Base-by-base conservation (phyloP, 2,113 vertebrate genomes). In the Montifringilla adamsi region DNA sequence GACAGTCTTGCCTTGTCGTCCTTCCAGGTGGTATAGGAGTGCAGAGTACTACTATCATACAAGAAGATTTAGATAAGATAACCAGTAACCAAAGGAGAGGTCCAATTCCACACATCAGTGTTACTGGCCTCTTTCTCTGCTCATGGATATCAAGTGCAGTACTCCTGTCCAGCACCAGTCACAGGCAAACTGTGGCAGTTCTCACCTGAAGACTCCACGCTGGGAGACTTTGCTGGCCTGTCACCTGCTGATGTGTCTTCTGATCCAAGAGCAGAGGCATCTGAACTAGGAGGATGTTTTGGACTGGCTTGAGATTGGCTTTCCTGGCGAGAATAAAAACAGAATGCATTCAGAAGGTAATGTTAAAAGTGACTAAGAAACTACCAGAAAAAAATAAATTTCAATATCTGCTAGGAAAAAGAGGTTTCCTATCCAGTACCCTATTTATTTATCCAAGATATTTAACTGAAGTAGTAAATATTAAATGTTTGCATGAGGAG, bases 271-370 rank as follows among this genome's bases (percentile, higher is more conserved):
- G 83, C 43, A 3, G 35, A 76, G 37, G 80, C 66, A 88, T 95
- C 87, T 70, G 97, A 93, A 93, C 53, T 49, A 72, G 84, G 49
- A 75, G 76, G 88, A 37, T 4, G 63, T 79, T 97, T 96, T 91
- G 93, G 79, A 95, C 90, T 97, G 88, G 87, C 55, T 49, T 63
- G 95, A 96, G 69, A 33, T 5, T 74, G 94, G 64, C 44, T 94
- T 94, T 97, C 97, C 98, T 98, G 58, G 21, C 5, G 74, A 95
- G 63, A 44, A 84, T 4, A 37, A 78, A 84, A 70, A 13, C 17
- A 62, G 10, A 30, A n/a, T 16, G 66, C 7, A 31, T 63, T 79
- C 35, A 90, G 55, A 3, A 39, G 7, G 6, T 33, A 35, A 60
- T 2, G 6, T 39, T 52, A 22, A 46, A 80, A 81, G 13, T 11